Percentiles rank a stretch among this genome's conserved stretches.
Evolutionary conservation across 2,113 vertebrate genomes (phyloP).

Genomic region (Callaeas wilsoni): DNA sequence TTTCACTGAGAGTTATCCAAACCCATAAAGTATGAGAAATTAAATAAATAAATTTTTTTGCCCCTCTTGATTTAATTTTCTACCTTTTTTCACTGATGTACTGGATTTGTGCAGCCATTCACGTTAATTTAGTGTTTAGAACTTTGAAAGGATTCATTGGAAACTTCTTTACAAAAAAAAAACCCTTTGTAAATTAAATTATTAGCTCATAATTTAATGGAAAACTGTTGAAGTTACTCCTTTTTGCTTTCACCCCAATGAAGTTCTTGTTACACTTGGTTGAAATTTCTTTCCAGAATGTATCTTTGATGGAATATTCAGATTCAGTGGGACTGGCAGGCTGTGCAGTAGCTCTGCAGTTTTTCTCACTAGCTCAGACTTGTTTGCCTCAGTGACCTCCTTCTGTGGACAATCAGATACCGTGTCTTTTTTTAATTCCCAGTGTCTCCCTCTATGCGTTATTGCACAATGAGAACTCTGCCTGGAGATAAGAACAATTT

Average conservation of each 20-base stretch:
- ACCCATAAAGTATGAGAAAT: neutral
- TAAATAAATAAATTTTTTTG: accelerated
- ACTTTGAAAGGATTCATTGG: neutral
- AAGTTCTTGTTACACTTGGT: neutral
- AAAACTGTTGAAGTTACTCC: neutral
- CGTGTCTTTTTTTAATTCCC: neutral
- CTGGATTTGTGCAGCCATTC: neutral
- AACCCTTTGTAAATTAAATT: neutral
- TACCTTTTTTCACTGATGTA: accelerated
- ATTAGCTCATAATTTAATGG: neutral
- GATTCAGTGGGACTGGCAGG: neutral
- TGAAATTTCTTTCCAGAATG: neutral
- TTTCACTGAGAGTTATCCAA: neutral
- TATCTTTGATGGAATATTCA: neutral
- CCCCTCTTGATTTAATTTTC: neutral
- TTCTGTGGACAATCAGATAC: neutral
- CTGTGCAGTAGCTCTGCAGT: neutral
- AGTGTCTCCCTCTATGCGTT: neutral
- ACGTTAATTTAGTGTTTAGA: neutral
- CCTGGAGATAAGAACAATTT: neutral
- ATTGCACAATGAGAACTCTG: neutral
- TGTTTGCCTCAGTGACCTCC: neutral
- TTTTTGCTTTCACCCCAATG: neutral
- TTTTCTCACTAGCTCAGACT: neutral
- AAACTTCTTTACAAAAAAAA: neutral